Percentiles rank a stretch among this genome's conserved stretches.
phyloP scores from a whole-genome alignment of 2,797 vertebrate genomes.

The Lemur catta region DNA sequence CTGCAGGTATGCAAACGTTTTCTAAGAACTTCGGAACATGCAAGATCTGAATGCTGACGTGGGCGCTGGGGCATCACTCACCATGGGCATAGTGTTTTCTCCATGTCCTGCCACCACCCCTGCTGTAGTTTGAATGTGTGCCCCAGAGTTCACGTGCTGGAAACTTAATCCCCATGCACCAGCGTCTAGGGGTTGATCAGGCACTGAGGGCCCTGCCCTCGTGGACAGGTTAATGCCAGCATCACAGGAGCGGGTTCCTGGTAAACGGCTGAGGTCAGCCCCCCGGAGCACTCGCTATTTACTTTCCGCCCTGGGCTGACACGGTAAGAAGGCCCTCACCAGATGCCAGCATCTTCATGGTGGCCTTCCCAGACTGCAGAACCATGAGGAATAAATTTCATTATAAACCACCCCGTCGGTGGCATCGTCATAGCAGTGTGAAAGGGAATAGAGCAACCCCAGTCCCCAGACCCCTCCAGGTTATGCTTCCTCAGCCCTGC shows the following conservation, averaged over 20 bases:
- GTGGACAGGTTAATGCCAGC: not conserved
- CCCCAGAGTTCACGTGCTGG: not conserved
- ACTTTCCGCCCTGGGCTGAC: not conserved
- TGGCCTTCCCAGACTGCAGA: not conserved
- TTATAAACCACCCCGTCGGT: not conserved
- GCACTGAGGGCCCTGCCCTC: no score
- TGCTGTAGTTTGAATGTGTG: not conserved
- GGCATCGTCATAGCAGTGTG: no score
- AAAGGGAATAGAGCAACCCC: no score
- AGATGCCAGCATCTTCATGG: not conserved
- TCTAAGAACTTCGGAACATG: accelerated
- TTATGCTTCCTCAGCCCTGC: not conserved
- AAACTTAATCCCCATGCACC: not conserved
- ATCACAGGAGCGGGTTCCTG: not conserved
- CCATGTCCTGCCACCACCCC: accelerated
- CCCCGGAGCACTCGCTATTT: accelerated
- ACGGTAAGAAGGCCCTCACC: no score
- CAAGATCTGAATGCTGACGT: accelerated
- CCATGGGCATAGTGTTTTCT: not conserved
- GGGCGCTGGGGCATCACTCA: accelerated
- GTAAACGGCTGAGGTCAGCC: no score
- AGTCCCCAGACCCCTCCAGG: not conserved
- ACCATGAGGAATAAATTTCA: not conserved
- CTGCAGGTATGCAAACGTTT: accelerated
- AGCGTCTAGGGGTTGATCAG: no score